Evolutionary conservation across 30 jellyfish, hydroid and myxozoan species (phyloP), one percentile per base, ranked within the genome.

Genomic region (Mastigias papua): DNA sequence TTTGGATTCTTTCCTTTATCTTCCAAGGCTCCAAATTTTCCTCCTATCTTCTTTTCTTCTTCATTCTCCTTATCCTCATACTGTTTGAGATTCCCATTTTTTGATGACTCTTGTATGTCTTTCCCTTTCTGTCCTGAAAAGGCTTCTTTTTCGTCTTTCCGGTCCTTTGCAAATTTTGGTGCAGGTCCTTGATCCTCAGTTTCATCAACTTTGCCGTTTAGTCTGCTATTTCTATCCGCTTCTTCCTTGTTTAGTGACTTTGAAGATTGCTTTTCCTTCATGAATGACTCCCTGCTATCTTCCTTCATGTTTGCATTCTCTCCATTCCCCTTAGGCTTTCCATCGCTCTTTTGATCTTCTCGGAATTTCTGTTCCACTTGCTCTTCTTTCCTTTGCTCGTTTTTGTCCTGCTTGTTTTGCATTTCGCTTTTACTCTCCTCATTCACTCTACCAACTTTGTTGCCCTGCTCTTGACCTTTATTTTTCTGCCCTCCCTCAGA

Each of bases 21-120:
- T n/a, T n/a, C n/a, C 77, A 77, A 35, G 17, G 86, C 93, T 22
- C 81, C 86, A 42, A 83, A 83, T 27, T 83, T 83, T 37, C 78
- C 95, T 26, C 42, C 64, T 46, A 48, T 58, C 8, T 78, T 78
- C 63, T 89, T 69, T 25, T 81, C 83, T 17, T 64, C 48, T 9
- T 51, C 81, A 20, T n/a, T 27, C 68, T 68, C 49, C 29, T 57
- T 34, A 31, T n/a, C 15, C 48, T 66, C 75, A 13, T 79, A 27
- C 9, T 69, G 25, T 58, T 28, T 69, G 0, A 35, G 34, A 23
- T 74, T 35, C 23, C 57, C 82, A 2, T 42, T 54, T 4, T 54
- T 54, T 86, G 37, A 25, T 32, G 37, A 66, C 2, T 82, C 74
- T 22, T 34, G 63, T 28, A 29, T 48, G 28, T 48, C 64, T 21